phyloP scores from a whole-genome alignment of 2,888 invertebrate species.

The Leucophenga maculata region DNA sequence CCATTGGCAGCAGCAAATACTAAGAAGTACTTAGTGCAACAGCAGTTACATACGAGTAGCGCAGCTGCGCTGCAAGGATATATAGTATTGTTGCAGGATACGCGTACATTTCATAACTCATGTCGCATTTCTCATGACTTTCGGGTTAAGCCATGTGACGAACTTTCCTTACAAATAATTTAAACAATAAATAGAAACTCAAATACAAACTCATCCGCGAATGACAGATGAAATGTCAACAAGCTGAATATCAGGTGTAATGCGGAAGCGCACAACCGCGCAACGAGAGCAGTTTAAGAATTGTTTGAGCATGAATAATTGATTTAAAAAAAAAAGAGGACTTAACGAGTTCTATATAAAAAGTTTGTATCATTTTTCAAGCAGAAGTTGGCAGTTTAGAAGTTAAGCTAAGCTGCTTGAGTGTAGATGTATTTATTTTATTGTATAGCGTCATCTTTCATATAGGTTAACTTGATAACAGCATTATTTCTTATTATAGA shows the following conservation, averaged over 20 bases:
- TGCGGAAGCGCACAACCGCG: slow-evolving; percentile 38
- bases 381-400: no score
- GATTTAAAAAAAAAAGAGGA: no score
- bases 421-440: background rate
- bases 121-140: slow-evolving; percentile 3
- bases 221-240: slow-evolving; percentile 24
- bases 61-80: background rate
- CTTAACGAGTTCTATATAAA: no score
- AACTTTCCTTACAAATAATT: slow-evolving; percentile 13
- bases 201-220: background rate
- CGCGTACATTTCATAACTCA: slow-evolving; percentile 12
- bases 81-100: background rate
- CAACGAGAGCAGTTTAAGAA: background rate
- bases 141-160: background rate
- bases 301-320: no score
- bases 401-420: no score
- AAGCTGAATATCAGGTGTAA: slow-evolving; percentile 5
- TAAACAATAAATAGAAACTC: slow-evolving; percentile 19
- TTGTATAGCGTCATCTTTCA: no score
- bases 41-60: background rate
- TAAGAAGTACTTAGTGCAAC: background rate
- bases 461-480: no score
- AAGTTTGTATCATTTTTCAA: no score
- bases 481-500: no score
- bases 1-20: background rate